These are phyloP conservation scores for Protaetia brevitarsis DNA, from an alignment of 1,140 invertebrate species.

Conservation along the genomic window DNA sequence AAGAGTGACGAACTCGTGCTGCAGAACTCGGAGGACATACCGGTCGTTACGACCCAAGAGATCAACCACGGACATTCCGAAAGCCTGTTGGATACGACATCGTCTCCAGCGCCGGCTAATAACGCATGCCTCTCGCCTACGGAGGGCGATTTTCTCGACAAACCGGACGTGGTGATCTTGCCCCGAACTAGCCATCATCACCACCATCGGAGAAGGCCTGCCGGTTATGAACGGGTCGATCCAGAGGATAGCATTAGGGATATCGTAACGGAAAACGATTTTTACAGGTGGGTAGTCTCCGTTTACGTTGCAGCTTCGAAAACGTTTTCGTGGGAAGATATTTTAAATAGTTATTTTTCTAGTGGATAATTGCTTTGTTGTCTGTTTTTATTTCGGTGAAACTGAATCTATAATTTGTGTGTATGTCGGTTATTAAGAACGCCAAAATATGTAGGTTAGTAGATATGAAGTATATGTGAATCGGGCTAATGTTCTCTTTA, in stretches of 20 bases:
- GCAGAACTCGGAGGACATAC: slow-evolving; percentile 44
- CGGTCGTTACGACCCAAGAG: slow-evolving; percentile 34
- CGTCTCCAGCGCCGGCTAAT: slow-evolving; percentile 32
- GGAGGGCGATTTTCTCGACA: slow-evolving; percentile 43
- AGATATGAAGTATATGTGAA: not conserved
- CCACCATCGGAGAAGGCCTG: slow-evolving; percentile 32
- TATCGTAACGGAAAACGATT: slow-evolving; percentile 63
- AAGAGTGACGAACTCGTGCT: slow-evolving; percentile 48
- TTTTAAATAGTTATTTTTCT: not conserved
- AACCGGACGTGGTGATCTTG: slow-evolving; percentile 35
- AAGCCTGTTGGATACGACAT: slow-evolving; percentile 40
- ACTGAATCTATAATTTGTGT: no score
- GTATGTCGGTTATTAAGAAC: not conserved
- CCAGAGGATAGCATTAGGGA: slow-evolving; percentile 64
- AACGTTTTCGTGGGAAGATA: no score
- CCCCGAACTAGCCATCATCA: slow-evolving; percentile 32
- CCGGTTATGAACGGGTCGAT: slow-evolving; percentile 54
- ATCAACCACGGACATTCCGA: slow-evolving; percentile 47
- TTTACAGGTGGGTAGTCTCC: slow-evolving; percentile 54
- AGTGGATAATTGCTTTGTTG: not conserved
- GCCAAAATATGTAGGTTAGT: not conserved
- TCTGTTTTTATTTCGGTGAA: slow-evolving; percentile 6
- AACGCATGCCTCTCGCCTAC: slow-evolving; percentile 36
- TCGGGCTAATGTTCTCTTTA: not conserved
- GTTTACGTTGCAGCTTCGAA: no score